phyloP scores from a whole-genome alignment of 1,140 invertebrate genomes.

The Eubasilissa regina region DNA sequence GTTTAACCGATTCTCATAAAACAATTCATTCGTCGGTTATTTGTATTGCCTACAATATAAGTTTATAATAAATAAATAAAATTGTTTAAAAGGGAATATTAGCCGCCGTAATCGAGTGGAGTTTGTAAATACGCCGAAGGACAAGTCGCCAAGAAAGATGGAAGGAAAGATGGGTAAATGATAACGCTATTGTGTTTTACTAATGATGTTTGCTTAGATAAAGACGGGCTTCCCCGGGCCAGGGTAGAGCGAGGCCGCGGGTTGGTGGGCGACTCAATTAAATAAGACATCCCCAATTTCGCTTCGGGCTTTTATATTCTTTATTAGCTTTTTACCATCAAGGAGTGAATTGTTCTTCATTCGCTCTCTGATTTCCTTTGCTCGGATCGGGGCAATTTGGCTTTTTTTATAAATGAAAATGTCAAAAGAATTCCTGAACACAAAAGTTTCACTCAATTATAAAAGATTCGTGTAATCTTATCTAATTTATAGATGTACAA shows the following conservation, averaged over 20 bases:
- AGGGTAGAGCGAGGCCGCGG: constrained; percentile 19
- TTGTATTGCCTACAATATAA: no score
- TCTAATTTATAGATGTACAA: no score
- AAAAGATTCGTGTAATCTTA: background rate
- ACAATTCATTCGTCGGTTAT: no score
- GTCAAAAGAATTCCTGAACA: constrained; percentile 20
- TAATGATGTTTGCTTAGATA: constrained; percentile 61
- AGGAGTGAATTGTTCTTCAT: constrained; percentile 49
- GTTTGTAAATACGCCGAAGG: constrained; percentile 19
- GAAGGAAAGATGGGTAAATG: constrained; percentile 55
- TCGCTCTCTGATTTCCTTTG: constrained; percentile 22
- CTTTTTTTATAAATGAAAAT: constrained; percentile 4
- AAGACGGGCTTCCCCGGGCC: constrained; percentile 35
- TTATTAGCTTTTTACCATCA: constrained; percentile 57
- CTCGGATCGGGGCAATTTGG: background rate
- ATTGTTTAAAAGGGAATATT: no score
- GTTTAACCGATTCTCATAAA: no score
- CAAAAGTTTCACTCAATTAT: constrained; percentile 18
- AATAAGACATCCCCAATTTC: constrained; percentile 54
- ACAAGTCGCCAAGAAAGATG: constrained; percentile 29
- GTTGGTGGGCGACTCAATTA: constrained; percentile 52
- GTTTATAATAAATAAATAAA: no score
- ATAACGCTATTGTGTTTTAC: constrained; percentile 60
- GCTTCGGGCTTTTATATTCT: constrained; percentile 48
- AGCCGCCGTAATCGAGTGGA: background rate